phyloP scores from a whole-genome alignment of 1,140 invertebrate genomes.

The Steinernema feltiae region DNA sequence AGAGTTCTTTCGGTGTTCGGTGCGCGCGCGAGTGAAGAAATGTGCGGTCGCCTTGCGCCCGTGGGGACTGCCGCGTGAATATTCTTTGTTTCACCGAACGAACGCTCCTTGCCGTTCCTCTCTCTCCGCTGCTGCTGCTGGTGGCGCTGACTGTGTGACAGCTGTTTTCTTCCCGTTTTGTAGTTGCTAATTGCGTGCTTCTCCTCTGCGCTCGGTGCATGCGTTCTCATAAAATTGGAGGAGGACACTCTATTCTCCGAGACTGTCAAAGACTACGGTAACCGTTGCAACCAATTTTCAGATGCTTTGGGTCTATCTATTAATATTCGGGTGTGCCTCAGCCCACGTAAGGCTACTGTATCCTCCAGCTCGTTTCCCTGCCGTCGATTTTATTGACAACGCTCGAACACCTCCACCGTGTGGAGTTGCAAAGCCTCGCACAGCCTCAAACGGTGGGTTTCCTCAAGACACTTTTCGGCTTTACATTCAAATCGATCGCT shows the following conservation, averaged over 20 bases:
- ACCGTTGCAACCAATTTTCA: neutral
- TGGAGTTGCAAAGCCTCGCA: conserved; percentile 73
- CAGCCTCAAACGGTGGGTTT: conserved; percentile 2
- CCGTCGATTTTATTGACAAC: conserved; percentile 85
- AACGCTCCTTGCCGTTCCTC: neutral
- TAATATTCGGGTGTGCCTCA: neutral
- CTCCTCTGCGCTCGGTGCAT: neutral
- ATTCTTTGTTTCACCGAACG: conserved; percentile 2
- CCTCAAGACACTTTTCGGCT: neutral
- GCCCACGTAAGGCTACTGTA: conserved; percentile 58
- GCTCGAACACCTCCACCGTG: conserved; percentile 78
- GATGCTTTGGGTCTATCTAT: conserved; percentile 8
- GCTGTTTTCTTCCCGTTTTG: neutral
- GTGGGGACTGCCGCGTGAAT: neutral
- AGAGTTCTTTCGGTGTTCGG: neutral
- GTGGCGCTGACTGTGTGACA: too few relatives aligned
- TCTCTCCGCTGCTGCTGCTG: too few relatives aligned
- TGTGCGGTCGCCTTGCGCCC: conserved; percentile 2
- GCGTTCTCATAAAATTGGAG: too few relatives aligned
- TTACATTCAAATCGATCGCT: conserved; percentile 9
- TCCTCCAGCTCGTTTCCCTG: conserved; percentile 65
- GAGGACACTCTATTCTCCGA: too few relatives aligned
- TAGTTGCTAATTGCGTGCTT: neutral
- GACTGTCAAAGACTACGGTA: too few relatives aligned
- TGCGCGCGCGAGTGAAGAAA: neutral